Evolutionary conservation across 2,797 vertebrate genomes (phyloP).

Genomic region (Pyrocephalus nanus): DNA sequence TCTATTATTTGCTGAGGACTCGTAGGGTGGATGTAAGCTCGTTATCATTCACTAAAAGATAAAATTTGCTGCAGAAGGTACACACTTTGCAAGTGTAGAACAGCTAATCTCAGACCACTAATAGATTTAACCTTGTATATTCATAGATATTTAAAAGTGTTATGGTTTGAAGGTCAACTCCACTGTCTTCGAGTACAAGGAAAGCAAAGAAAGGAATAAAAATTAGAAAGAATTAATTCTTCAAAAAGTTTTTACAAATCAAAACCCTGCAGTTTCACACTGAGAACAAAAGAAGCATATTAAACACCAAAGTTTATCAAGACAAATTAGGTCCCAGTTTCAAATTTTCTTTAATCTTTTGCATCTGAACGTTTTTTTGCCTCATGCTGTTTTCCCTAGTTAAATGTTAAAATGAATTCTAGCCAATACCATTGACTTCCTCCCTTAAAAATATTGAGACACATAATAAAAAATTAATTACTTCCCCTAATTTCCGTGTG

Average conservation of each 20-base stretch:
- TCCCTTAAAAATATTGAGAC: conserved; percentile 94
- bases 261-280: conserved; percentile 85
- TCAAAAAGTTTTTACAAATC: conserved; percentile 86
- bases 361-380: conserved; percentile 89
- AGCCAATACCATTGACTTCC: conserved; percentile 88
- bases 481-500: conserved; percentile 98
- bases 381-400: conserved; percentile 89
- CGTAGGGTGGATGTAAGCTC: conserved; percentile 25
- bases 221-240: conserved; percentile 84
- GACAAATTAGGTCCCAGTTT: conserved; percentile 95
- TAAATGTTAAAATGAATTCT: conserved; percentile 93
- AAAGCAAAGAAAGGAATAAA: conserved; percentile 84
- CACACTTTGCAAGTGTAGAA: conserved; percentile 51
- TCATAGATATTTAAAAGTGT: conserved; percentile 77
- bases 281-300: conserved; percentile 97
- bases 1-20: conserved; percentile 48
- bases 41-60: conserved; percentile 35
- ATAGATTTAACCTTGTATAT: conserved; percentile 79
- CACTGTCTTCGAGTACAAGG: conserved; percentile 74
- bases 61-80: conserved; percentile 67
- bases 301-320: conserved; percentile 97
- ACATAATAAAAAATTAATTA: conserved; percentile 99
- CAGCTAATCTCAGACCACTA: conserved; percentile 72
- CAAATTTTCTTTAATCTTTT: conserved; percentile 97
- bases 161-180: conserved; percentile 82